phyloP scores from a whole-genome alignment of 2,888 invertebrate genomes.

The Dione juno region DNA sequence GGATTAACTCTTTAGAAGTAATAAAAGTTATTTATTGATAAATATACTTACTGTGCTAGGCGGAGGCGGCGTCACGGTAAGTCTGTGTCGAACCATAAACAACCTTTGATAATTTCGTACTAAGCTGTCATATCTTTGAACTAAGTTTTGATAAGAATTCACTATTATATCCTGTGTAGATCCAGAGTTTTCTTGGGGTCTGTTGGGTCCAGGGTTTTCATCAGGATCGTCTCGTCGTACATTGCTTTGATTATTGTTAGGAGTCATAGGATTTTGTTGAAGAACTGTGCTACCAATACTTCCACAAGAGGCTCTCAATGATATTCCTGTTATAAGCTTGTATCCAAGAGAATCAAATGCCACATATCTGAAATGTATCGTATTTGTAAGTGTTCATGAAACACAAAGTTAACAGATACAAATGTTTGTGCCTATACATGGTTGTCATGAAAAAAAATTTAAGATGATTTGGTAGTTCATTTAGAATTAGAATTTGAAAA shows the following conservation, averaged over 20 bases:
- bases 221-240: constrained; percentile 60
- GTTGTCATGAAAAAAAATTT: too few relatives aligned
- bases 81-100: constrained; percentile 77
- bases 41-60: constrained; percentile 67
- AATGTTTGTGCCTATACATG: too few relatives aligned
- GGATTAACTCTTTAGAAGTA: background rate
- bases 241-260: constrained; percentile 57
- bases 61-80: constrained; percentile 68
- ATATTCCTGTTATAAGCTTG: constrained; percentile 93
- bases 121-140: constrained; percentile 78
- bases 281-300: constrained; percentile 55
- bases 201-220: constrained; percentile 53
- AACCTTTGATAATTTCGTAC: constrained; percentile 79
- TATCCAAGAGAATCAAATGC: constrained; percentile 92
- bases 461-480: too few relatives aligned
- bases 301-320: constrained; percentile 68
- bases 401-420: too few relatives aligned
- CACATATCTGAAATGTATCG: constrained; percentile 87
- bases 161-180: constrained; percentile 74
- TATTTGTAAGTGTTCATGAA: background rate
- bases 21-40: background rate
- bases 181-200: constrained; percentile 59
- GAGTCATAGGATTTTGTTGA: constrained; percentile 56
- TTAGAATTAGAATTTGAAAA: too few relatives aligned
- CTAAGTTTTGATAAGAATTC: constrained; percentile 77